These are phyloP conservation scores for Fregata magnificens DNA, from an alignment of 2,113 vertebrate species.

Conservation along the genomic window DNA sequence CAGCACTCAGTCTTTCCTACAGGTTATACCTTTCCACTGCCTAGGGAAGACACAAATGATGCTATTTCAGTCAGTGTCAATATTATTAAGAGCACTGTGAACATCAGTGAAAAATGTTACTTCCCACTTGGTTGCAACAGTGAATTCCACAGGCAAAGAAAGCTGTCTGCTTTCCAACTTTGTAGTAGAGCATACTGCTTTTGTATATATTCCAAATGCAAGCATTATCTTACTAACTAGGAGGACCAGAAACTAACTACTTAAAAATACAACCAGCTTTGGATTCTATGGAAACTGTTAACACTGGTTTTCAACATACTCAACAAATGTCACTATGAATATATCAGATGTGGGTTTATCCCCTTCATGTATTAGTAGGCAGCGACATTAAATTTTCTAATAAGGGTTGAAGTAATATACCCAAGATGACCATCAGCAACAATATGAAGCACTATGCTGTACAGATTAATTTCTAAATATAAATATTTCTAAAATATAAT, in stretches of 20 bases:
- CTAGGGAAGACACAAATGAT: neutral
- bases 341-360: neutral
- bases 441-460: neutral
- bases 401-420: neutral
- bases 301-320: neutral
- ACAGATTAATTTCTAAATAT: too few species aligned
- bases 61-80: neutral
- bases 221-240: neutral
- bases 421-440: neutral
- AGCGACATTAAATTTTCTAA: neutral
- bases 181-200: neutral
- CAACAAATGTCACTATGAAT: neutral
- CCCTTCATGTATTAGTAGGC: neutral
- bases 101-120: neutral
- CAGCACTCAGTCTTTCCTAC: neutral
- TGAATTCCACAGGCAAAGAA: neutral
- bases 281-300: neutral
- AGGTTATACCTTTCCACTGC: neutral
- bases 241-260: neutral
- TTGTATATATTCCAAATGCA: neutral
- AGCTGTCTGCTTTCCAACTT: neutral
- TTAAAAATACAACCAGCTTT: neutral
- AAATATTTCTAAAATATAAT: neutral
- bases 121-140: neutral
- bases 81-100: neutral